phyloP scores from a whole-genome alignment of 2,113 vertebrate genomes.

The Oophaga pumilio region DNA sequence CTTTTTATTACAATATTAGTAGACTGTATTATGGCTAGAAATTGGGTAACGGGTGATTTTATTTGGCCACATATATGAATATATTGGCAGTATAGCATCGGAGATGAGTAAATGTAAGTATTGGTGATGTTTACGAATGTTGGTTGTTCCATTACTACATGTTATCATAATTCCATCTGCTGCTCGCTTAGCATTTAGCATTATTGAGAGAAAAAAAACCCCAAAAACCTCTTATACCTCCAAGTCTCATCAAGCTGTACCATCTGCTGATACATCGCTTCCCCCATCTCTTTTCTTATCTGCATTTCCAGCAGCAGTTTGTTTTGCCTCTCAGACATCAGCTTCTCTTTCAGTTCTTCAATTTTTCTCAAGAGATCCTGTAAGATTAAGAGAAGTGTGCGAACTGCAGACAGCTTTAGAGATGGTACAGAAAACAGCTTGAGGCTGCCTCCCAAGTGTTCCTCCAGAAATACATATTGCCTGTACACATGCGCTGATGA shows the following conservation, averaged over 20 bases:
- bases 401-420: neutral
- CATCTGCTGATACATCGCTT: conserved; percentile 83
- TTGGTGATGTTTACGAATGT: no score
- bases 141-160: no score
- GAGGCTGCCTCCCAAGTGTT: no score
- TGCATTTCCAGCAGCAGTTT: conserved; percentile 84
- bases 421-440: neutral
- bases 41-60: no score
- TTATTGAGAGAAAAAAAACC: neutral
- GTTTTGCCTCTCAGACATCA: conserved; percentile 75
- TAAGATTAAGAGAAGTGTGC: neutral
- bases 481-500: no score
- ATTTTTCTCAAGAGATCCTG: conserved; percentile 75
- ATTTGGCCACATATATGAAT: no score
- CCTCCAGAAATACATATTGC: no score
- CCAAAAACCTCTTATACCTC: conserved; percentile 65
- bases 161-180: no score
- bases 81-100: no score
- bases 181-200: neutral
- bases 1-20: no score
- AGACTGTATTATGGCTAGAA: no score
- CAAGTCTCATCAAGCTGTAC: conserved; percentile 81
- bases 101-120: no score
- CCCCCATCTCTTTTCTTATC: conserved; percentile 89
- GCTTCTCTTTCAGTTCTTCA: conserved; percentile 75